These are phyloP conservation scores for Leucophenga varia DNA, from an alignment of 1,140 invertebrate species.

Conservation along the genomic window DNA sequence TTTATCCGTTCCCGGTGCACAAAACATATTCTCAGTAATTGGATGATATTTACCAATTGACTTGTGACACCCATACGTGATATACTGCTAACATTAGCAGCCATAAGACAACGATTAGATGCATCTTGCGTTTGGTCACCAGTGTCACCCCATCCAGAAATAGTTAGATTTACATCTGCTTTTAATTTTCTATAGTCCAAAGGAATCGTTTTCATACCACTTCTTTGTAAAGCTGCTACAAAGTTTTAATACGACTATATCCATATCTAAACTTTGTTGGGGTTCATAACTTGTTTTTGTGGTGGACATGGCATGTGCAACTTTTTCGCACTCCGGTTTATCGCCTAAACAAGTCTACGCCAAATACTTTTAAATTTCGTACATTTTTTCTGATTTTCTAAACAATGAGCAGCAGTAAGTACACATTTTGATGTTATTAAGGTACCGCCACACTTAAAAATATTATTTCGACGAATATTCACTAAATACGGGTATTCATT, in stretches of 20 bases:
- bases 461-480: conserved; percentile 19
- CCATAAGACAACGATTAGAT: conserved; percentile 25
- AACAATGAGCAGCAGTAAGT: conserved; percentile 40
- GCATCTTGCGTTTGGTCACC: too few species aligned
- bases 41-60: too few species aligned
- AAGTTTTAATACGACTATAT: conserved; percentile 32
- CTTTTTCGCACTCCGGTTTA: neutral
- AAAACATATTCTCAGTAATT: conserved; percentile 52
- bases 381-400: conserved; percentile 10
- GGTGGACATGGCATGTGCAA: conserved; percentile 11
- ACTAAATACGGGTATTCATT: conserved; percentile 33
- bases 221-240: conserved; percentile 18
- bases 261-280: conserved; percentile 14
- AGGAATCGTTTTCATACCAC: conserved; percentile 1
- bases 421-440: conserved; percentile 41
- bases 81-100: conserved; percentile 15
- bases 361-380: conserved; percentile 20
- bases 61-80: too few species aligned
- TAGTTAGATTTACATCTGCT: conserved; percentile 13
- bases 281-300: conserved; percentile 10
- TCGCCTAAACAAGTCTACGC: conserved; percentile 29
- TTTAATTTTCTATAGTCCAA: conserved; percentile 30
- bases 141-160: conserved; percentile 29
- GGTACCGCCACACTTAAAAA: conserved; percentile 30
- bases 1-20: conserved; percentile 40